Evolutionary conservation across 2,113 vertebrate species (phyloP), one percentile per base, ranked within the genome.

Genomic region (Phalacrocorax aristotelis): DNA sequence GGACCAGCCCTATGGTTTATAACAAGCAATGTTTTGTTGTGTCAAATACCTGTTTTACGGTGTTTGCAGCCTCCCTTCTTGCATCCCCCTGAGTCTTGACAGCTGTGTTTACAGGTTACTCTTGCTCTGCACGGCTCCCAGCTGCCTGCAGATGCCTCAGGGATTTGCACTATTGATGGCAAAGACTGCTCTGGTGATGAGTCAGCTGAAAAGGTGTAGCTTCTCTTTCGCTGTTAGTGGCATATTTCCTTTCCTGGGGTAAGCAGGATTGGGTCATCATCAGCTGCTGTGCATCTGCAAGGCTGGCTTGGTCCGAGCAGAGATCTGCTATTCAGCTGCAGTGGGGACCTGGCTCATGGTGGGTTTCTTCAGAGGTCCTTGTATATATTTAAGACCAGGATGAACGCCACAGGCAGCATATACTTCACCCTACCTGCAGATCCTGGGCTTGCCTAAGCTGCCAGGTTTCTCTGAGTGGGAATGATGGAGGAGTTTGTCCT

Each of bases 71-170:
- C 64, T 87, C 74, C 70, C 44, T 66, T 52, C 61, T 32, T 62
- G 62, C 81, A 21, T 90, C 79, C 75, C 85, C n/a, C 29, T 8
- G 7, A 38, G 78, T 27, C 49, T 57, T 57, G 64, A 32, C 4
- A 6, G 65, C 62, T 89, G 30, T 91, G 51, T 85, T 82, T 84
- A 54, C 83, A 83, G 52, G 61, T 81, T 71, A 23, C 71, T 80
- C 71, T 66, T 74, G 78, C 84, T 75, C 83, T 96, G 40, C 87
- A 72, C 13, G 0, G 88, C 95, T 97, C 92, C 87, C 69, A 91
- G 46, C 79, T 90, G 96, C 76, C 78, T 95, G 93, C 78, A 93
- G 79, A 26, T 90, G 69, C 94, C 64, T 91, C 66, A 21, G 95
- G 78, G 87, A 82, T 84, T 93, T 79, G 54, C 9, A 3, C 51